A percentile compares a stretch with the other conserved stretches of the same genome.
phyloP scores from a whole-genome alignment of 2,797 vertebrate genomes.

The Cheirogaleus major region DNA sequence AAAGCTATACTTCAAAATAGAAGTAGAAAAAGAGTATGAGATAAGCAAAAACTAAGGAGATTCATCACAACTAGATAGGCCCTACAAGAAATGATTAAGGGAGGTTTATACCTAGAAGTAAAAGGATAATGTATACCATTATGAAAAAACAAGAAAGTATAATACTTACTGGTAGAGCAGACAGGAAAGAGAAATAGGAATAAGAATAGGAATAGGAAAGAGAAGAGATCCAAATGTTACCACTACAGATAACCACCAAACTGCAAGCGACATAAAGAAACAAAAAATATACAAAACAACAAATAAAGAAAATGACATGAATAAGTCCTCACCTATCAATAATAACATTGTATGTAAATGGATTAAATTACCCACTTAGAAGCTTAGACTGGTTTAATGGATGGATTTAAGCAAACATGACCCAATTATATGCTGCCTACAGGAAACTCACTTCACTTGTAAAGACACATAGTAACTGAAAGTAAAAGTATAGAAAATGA shows the following conservation, averaged over 20 bases:
- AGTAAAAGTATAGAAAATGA: neutral
- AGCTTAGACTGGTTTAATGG: neutral
- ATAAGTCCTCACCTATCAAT: neutral
- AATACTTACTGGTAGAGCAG: neutral
- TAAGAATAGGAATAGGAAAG: neutral
- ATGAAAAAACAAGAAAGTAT: neutral
- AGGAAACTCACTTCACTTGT: neutral
- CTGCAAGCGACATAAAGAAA: neutral
- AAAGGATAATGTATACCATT: neutral
- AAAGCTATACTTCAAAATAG: neutral
- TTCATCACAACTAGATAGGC: neutral
- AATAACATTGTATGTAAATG: neutral
- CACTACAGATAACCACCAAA: neutral
- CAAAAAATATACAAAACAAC: neutral
- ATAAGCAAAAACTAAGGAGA: neutral
- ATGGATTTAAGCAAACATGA: neutral
- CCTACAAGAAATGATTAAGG: neutral
- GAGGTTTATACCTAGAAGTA: neutral
- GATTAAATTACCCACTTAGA: neutral
- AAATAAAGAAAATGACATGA: neutral
- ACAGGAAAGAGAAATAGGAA: neutral
- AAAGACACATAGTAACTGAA: neutral
- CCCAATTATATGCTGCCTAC: neutral
- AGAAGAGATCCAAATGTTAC: neutral
- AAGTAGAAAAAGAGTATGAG: neutral